phyloP scores from a whole-genome alignment of 1,140 invertebrate species.

The Alviniconcha marisindica region DNA sequence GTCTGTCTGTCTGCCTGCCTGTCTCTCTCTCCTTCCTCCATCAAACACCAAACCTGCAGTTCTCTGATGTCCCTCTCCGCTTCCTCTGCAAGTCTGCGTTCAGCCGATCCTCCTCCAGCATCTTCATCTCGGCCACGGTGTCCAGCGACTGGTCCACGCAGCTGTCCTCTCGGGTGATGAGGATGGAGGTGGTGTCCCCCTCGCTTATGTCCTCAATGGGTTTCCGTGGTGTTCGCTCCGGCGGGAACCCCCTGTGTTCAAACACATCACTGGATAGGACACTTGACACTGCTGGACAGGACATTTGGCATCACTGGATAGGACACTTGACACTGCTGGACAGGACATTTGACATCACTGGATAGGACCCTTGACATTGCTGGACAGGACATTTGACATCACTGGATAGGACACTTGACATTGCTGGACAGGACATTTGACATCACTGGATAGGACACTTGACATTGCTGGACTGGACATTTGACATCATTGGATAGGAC shows the following conservation, averaged over 20 bases:
- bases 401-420: not conserved
- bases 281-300: too few relatives aligned
- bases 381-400: too few relatives aligned
- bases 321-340: too few relatives aligned
- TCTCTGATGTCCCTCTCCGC: not conserved
- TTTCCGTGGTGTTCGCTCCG: slow-evolving; percentile 59
- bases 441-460: too few relatives aligned
- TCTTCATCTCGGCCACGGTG: slow-evolving; percentile 56
- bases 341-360: too few relatives aligned
- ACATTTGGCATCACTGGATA: slow-evolving; percentile 6
- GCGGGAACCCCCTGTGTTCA: slow-evolving; percentile 59
- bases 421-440: too few relatives aligned
- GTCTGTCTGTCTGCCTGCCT: too few relatives aligned
- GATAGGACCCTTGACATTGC: not conserved
- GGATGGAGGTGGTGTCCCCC: slow-evolving; percentile 51
- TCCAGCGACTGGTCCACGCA: slow-evolving; percentile 48
- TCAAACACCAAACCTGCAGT: not conserved
- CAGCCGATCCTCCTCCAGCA: slow-evolving; percentile 45
- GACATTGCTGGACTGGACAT: too few relatives aligned
- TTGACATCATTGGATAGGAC: too few relatives aligned
- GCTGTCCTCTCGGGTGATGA: slow-evolving; percentile 49
- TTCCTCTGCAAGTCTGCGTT: not conserved
- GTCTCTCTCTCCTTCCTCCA: too few relatives aligned
- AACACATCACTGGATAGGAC: not conserved
- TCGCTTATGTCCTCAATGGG: slow-evolving; percentile 59